A percentile compares a stretch with the other conserved stretches of the same genome.
phyloP scores from a whole-genome alignment of 2,888 invertebrate genomes.

The Drosophila barbarae region DNA sequence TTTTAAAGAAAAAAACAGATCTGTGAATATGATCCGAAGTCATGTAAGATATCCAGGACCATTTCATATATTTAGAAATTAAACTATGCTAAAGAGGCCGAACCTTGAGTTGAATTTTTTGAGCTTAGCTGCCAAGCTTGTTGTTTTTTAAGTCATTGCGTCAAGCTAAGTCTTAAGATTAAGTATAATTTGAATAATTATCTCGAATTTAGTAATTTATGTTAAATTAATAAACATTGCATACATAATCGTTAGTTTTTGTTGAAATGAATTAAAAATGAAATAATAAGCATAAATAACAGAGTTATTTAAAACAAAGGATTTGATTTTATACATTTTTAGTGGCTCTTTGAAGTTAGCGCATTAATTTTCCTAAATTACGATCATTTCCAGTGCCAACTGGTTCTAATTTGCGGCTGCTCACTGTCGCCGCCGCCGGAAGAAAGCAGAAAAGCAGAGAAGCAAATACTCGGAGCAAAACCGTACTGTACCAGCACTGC shows the following conservation, averaged over 20 bases:
- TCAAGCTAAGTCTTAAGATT: not conserved
- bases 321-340: not conserved
- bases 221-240: not conserved
- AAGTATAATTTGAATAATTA: not conserved
- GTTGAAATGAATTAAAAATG: not conserved
- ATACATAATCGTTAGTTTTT: not conserved
- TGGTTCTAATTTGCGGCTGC: constrained; percentile 3
- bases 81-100: not conserved
- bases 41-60: not conserved
- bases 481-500: constrained; percentile 21
- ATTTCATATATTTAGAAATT: too few relatives aligned
- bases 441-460: constrained; percentile 25
- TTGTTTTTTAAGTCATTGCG: not conserved
- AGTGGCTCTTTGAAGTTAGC: too few relatives aligned
- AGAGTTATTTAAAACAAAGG: not conserved
- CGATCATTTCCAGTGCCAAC: constrained; percentile 1
- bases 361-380: not conserved
- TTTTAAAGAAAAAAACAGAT: not conserved
- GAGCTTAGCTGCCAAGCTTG: not conserved
- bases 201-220: too few relatives aligned
- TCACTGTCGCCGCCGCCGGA: constrained; percentile 22
- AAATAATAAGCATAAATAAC: not conserved
- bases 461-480: constrained; percentile 29
- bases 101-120: not conserved
- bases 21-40: constrained; percentile 6